phyloP scores from a whole-genome alignment of 2,797 vertebrate species.

The Pipistrellus kuhlii region DNA sequence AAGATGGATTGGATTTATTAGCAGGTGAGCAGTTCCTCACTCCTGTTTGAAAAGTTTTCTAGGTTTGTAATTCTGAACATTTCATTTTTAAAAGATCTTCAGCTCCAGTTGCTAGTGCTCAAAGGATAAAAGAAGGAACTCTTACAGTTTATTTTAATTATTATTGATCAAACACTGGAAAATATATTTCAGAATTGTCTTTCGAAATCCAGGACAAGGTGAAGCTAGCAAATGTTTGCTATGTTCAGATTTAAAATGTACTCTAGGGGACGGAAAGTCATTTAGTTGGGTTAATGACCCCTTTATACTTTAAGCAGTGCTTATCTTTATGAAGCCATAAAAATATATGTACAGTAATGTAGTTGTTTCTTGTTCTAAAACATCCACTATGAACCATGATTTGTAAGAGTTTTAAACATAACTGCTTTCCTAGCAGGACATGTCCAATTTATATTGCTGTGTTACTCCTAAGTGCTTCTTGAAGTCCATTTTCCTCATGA shows the following conservation, averaged over 20 bases:
- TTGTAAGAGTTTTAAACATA: constrained; percentile 73
- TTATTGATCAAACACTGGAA: constrained; percentile 34
- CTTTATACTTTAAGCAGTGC: constrained; percentile 61
- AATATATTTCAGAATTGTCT: constrained; percentile 14
- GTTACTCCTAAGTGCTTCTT: constrained; percentile 56
- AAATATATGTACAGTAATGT: constrained; percentile 69
- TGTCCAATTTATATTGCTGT: constrained; percentile 43
- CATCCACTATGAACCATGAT: constrained; percentile 69
- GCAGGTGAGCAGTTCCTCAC: neutral
- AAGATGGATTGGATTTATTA: constrained; percentile 44
- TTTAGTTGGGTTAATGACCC: constrained; percentile 70
- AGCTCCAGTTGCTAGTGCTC: neutral
- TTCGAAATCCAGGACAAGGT: constrained; percentile 24
- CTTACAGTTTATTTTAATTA: constrained; percentile 55
- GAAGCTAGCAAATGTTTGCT: constrained; percentile 44
- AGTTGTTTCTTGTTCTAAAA: constrained; percentile 65
- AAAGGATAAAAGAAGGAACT: neutral
- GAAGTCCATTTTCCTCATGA: constrained; percentile 69
- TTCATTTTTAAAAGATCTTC: constrained; percentile 34
- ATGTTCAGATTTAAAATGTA: constrained; percentile 34
- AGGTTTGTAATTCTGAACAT: neutral
- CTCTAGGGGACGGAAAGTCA: constrained; percentile 50
- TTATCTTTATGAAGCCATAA: constrained; percentile 75
- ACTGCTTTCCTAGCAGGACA: constrained; percentile 53
- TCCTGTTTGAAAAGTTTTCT: neutral